Percentiles rank a stretch among this genome's conserved stretches.
Evolutionary conservation across 2,113 vertebrate genomes (phyloP).

Genomic region (Equus quagga): DNA sequence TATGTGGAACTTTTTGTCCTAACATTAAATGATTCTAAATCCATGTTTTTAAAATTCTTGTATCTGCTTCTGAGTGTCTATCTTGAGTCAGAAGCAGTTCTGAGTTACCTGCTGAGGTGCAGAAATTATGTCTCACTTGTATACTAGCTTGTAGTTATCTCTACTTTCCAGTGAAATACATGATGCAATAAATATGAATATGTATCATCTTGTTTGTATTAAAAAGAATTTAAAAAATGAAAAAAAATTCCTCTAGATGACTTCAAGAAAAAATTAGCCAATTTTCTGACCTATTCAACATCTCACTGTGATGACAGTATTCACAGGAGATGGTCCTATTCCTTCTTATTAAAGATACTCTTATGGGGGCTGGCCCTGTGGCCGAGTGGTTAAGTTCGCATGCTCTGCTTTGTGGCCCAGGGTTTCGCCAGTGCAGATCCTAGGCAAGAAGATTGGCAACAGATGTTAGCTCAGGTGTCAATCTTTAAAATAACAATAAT

Average conservation of each 20-base stretch:
- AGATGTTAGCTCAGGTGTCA: no score
- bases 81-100: constrained; percentile 23
- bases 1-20: constrained; percentile 8
- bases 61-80: background rate
- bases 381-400: no score
- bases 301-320: background rate
- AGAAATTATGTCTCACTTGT: constrained; percentile 35
- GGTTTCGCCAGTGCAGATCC: no score
- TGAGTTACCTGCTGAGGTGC: background rate
- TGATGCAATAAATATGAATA: constrained; percentile 18
- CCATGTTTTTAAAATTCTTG: constrained; percentile 39
- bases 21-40: constrained; percentile 7
- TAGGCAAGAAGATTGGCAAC: no score
- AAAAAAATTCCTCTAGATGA: background rate
- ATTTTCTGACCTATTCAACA: constrained; percentile 11
- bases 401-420: no score
- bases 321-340: background rate
- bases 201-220: background rate
- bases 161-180: background rate
- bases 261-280: background rate
- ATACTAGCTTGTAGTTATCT: background rate
- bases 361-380: background rate
- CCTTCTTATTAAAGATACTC: background rate
- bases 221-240: constrained; percentile 10
- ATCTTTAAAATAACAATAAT: no score